phyloP scores from a whole-genome alignment of 2,797 vertebrate genomes.

The Rhincodon typus region DNA sequence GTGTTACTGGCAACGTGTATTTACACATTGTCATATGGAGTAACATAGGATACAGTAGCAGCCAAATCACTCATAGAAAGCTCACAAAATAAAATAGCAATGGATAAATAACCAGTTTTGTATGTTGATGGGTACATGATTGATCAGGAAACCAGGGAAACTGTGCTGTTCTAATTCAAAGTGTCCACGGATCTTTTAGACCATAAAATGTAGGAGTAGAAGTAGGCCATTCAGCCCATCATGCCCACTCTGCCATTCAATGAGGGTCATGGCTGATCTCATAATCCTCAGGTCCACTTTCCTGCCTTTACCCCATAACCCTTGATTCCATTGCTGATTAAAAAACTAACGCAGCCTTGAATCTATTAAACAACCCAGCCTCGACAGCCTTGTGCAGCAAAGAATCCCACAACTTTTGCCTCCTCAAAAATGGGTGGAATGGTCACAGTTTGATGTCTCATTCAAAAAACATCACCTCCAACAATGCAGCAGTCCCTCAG shows the following conservation, averaged over 20 bases:
- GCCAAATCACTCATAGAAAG: neutral
- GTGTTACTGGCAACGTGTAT: neutral
- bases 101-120: neutral
- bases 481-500: neutral
- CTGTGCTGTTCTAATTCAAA: neutral
- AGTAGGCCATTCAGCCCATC: no score
- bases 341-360: no score
- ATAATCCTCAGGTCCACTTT: no score
- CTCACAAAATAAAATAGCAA: neutral
- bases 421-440: no score
- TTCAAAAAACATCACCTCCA: neutral
- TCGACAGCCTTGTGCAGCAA: no score
- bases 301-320: no score
- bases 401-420: no score
- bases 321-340: no score
- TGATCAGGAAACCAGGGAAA: neutral
- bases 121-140: neutral
- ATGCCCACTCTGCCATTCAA: no score
- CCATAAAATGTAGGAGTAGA: no score
- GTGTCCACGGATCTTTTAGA: neutral
- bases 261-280: no score
- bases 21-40: neutral
- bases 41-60: neutral
- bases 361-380: no score
- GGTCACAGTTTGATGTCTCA: neutral